Conservation (phyloP, 2,888 invertebrate genomes). For the Volucella inflata region DNA sequence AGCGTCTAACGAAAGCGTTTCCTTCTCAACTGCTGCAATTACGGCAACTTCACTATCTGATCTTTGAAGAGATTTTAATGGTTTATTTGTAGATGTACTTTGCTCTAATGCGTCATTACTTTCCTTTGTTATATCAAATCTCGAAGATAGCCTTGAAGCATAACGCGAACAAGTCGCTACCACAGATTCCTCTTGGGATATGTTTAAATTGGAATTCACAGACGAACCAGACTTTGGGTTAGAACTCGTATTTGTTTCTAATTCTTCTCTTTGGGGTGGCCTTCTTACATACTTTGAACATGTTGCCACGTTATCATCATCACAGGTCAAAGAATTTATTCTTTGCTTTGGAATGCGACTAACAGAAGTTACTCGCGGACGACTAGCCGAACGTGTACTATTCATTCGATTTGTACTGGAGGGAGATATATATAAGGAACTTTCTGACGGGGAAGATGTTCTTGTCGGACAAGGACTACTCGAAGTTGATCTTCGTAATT, state of each 20-base stretch:
- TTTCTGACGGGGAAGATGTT: conserved; percentile 32
- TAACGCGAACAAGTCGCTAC: conserved; percentile 49
- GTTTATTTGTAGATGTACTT: neutral
- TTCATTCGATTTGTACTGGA: conserved; percentile 44
- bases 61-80: neutral
- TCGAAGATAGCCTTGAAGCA: neutral
- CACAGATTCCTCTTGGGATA: conserved; percentile 17
- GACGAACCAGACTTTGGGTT: neutral
- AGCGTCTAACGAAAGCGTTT: neutral
- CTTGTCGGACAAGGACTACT: conserved; percentile 52
- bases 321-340: neutral
- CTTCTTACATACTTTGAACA: conserved; percentile 16
- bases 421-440: conserved; percentile 28
- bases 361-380: neutral
- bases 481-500: conserved; percentile 35
- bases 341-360: conserved; percentile 8
- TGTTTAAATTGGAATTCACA: too few species aligned
- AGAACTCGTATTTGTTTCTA: neutral
- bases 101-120: neutral
- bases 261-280: neutral
- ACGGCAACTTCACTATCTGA: neutral
- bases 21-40: neutral
- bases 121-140: neutral
- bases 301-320: conserved; percentile 14
- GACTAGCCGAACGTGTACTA: neutral